A percentile compares a stretch with the other conserved stretches of the same genome.
Conservation (phyloP, 2,888 invertebrate genomes). For the Philereme vetulata region DNA sequence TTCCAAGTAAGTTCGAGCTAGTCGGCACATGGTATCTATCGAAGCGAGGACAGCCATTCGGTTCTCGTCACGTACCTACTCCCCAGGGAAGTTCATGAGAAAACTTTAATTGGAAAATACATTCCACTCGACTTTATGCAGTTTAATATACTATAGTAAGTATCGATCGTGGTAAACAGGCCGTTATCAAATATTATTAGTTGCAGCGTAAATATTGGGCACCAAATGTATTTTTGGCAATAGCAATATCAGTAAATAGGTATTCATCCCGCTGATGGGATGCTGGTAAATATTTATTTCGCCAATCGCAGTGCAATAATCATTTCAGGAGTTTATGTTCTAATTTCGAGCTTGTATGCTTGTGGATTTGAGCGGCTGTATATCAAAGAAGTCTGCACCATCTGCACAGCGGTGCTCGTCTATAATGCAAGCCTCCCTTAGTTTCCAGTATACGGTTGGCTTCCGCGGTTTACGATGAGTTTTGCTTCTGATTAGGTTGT, state of each 20-base stretch:
- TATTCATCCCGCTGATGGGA: constrained; percentile 16
- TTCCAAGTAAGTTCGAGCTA: constrained; percentile 17
- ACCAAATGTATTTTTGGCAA: constrained; percentile 22
- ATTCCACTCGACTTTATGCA: constrained; percentile 11
- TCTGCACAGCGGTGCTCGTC: constrained; percentile 46
- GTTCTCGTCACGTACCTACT: constrained; percentile 36
- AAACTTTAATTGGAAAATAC: constrained; percentile 74
- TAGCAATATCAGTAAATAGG: constrained; percentile 23
- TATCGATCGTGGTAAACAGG: constrained; percentile 1
- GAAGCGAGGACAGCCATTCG: constrained; percentile 27
- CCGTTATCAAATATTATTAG: constrained; percentile 17
- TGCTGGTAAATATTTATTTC: constrained; percentile 8
- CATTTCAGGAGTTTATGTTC: constrained; percentile 21
- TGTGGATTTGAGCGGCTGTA: constrained; percentile 23
- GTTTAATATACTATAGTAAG: not conserved
- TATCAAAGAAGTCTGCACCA: constrained; percentile 43
- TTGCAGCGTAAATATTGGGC: constrained; percentile 17
- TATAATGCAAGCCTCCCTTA: constrained; percentile 54
- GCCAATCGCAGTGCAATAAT: constrained; percentile 7
- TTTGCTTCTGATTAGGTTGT: no score
- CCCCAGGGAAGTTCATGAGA: constrained; percentile 54
- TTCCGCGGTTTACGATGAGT: no score
- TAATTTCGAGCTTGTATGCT: constrained; percentile 18
- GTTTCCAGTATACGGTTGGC: constrained; percentile 19
- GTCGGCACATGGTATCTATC: constrained; percentile 19